Percentiles rank a stretch among this genome's conserved stretches.
Evolutionary conservation across 2,797 vertebrate genomes (phyloP).

Genomic region (Prionace glauca): DNA sequence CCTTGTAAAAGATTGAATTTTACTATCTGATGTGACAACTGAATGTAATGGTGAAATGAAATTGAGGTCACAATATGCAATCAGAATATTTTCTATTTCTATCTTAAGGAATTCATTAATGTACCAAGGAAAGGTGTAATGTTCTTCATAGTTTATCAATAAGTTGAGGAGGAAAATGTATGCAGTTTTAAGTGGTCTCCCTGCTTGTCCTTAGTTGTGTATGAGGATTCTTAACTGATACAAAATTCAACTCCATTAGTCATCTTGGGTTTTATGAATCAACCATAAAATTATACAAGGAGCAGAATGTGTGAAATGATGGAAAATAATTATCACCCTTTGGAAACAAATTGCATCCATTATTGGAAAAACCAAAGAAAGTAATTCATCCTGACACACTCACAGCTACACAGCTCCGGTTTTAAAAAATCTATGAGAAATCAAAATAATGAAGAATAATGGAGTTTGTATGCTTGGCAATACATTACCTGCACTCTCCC

Average conservation of each 20-base stretch:
- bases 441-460: conserved; percentile 10
- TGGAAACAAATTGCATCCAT: not conserved
- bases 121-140: not conserved
- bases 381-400: conserved; percentile 4
- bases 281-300: not conserved
- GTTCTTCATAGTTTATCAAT: not conserved
- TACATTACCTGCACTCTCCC: not conserved
- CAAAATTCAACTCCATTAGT: not conserved
- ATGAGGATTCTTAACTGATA: not conserved
- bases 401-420: not conserved
- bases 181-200: not conserved
- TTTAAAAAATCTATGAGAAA: not conserved
- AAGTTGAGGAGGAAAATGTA: not conserved
- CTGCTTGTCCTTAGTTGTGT: not conserved
- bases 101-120: not conserved
- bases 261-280: not conserved
- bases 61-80: not conserved
- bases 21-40: not conserved
- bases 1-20: not conserved
- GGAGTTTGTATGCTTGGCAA: not conserved
- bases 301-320: not conserved
- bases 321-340: not conserved
- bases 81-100: conserved; percentile 8
- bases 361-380: not conserved
- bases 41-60: not conserved